Conservation (phyloP, 1,140 invertebrate species). For the Triops cancriformis region DNA sequence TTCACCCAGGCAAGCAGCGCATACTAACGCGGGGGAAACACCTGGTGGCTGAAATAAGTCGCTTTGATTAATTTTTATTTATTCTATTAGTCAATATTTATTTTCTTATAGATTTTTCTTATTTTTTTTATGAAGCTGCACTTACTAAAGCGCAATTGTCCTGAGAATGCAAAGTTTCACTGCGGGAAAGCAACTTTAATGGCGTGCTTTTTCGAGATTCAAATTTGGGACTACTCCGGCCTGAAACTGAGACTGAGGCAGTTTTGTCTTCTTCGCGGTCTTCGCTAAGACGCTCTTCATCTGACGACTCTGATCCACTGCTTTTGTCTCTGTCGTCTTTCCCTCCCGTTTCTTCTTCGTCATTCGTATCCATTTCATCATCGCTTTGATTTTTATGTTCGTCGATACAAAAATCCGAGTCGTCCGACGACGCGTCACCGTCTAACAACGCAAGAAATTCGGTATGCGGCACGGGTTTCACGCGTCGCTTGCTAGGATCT, state of each 20-base stretch:
- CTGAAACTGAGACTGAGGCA: constrained; percentile 46
- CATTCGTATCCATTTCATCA: constrained; percentile 45
- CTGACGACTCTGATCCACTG: constrained; percentile 36
- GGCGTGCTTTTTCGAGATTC: constrained; percentile 33
- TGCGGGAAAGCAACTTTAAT: constrained; percentile 33
- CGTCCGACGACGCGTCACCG: constrained; percentile 89
- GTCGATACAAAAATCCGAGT: constrained; percentile 89
- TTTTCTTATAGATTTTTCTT: constrained; percentile 17
- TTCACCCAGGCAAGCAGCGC: constrained; percentile 86
- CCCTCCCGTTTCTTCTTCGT: constrained; percentile 36
- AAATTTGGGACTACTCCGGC: constrained; percentile 43
- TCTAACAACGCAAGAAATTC: constrained; percentile 58
- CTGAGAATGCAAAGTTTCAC: constrained; percentile 24
- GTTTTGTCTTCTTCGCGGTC: constrained; percentile 34
- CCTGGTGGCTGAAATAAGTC: constrained; percentile 14
- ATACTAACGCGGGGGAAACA: constrained; percentile 54
- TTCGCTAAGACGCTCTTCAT: constrained; percentile 32
- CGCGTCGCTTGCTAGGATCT: constrained; percentile 72
- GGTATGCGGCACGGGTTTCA: constrained; percentile 58
- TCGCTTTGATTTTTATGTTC: constrained; percentile 70
- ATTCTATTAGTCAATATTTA: too few species aligned
- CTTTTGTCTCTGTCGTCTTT: constrained; percentile 42
- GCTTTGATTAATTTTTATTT: constrained; percentile 22
- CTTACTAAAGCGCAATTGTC: neutral
- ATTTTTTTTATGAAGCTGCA: neutral